A percentile compares a stretch with the other conserved stretches of the same genome.
Evolutionary conservation across 2,113 vertebrate genomes (phyloP).

Genomic region (Clarias magur): DNA sequence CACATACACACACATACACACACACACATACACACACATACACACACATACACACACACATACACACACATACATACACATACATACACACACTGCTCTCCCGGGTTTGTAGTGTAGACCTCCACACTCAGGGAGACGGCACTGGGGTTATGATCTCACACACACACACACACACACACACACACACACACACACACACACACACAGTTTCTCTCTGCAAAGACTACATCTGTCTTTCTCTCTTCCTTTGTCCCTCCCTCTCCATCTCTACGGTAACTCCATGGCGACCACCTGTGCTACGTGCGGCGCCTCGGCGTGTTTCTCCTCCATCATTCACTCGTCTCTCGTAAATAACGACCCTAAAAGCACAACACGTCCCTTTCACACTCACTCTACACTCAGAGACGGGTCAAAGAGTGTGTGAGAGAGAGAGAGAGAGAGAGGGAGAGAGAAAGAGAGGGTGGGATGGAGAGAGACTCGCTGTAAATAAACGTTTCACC

Average conservation of each 20-base stretch:
- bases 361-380: not conserved
- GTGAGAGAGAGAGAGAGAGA: not conserved
- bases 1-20: not conserved
- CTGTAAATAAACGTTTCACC: not conserved
- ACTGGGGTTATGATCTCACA: constrained; percentile 28
- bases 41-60: not conserved
- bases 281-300: constrained; percentile 70
- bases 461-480: not conserved
- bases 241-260: constrained; percentile 49
- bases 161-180: no score
- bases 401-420: not conserved
- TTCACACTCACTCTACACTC: not conserved
- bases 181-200: not conserved
- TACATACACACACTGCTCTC: not conserved
- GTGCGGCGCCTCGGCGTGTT: constrained; percentile 73
- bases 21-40: not conserved
- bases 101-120: not conserved
- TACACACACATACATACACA: not conserved
- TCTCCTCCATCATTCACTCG: constrained; percentile 65
- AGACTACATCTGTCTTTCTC: constrained; percentile 21
- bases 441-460: not conserved
- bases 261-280: constrained; percentile 76
- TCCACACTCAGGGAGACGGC: not conserved
- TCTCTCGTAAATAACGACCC: constrained; percentile 75
- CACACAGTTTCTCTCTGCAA: not conserved